Base-by-base conservation (phyloP, 2,113 vertebrate species). In the Notarius quadriscutis region DNA sequence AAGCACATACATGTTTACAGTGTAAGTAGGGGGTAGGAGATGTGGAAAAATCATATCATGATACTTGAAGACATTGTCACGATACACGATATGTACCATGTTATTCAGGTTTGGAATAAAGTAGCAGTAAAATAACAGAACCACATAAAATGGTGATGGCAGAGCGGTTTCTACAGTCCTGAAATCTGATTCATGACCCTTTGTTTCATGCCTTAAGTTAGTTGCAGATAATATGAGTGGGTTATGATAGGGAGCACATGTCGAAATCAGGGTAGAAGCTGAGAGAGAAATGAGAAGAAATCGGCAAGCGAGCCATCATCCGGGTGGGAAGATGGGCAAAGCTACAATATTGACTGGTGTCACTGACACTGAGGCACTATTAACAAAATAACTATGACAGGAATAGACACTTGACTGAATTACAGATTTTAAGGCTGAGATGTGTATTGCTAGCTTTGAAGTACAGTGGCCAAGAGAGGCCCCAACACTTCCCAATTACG, bases 1-100 rank as follows among this genome's bases (percentile, higher is more conserved):
- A 85, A 63, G 87, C 83, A 86, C 63, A 89, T 77, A 86, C 75
- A 88, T 25, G 84, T 74, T 88, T 41, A 85, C 41, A 85, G 72
- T 80, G 82, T 84, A 69, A 58, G 72, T 80, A 55, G 5, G 74
- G 72, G 57, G 30, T 81, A 27, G 78, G 30, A 3, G 57, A 79
- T 79, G 55, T 55, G 75, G n/a, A 79, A 27, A 27, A 55, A 79
- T 79, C 75, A 55, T 79, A 79, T 78, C 50, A 79, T 17, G 2
- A 78, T 55, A 55, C 14, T 55, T 50, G 20, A 51, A 58, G 17
- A 58, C 55, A 58, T 25, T 81, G 57, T 81, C 20, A 81, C 2
- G 11, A 25, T 48, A 62, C 58, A 25, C 30, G 48, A 81, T 48
- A 62, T 60, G 79, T 62, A 81, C 48, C 20, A 62, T 81, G 58